Percentiles rank a stretch among this genome's conserved stretches.
Conservation (phyloP, 37 sponge, comb jelly and placozoan species). For the Ianthella basta region DNA sequence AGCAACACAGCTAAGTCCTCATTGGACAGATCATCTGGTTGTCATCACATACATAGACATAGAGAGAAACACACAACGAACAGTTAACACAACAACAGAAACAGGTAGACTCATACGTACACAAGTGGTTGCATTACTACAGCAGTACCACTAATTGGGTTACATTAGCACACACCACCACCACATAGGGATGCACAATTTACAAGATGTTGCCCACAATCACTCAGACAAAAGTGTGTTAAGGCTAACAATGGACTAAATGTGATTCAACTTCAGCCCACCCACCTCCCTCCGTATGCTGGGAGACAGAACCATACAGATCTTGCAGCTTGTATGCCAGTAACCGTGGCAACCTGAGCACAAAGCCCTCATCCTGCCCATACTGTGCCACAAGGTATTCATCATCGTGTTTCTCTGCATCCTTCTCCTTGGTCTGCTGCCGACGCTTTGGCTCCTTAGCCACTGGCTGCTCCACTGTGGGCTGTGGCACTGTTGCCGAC, state of each 20-base stretch:
- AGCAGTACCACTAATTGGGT: too few relatives aligned
- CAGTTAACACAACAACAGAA: neutral
- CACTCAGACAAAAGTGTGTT: too few relatives aligned
- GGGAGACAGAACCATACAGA: conserved; percentile 63
- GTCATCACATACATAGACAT: neutral
- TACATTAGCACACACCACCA: too few relatives aligned
- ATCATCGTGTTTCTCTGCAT: neutral
- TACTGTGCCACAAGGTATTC: neutral
- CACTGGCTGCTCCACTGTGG: neutral
- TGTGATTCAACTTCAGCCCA: too few relatives aligned
- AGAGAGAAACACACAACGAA: neutral
- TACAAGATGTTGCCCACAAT: too few relatives aligned
- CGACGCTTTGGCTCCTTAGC: neutral
- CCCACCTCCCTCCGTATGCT: conserved; percentile 19
- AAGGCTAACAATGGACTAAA: too few relatives aligned
- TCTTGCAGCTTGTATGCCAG: conserved; percentile 62
- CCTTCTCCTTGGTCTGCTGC: neutral
- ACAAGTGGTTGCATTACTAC: too few relatives aligned
- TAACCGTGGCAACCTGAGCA: conserved; percentile 48
- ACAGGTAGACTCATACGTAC: neutral
- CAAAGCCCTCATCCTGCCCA: conserved; percentile 37
- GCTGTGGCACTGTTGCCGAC: neutral
- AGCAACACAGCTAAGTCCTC: conserved; percentile 68
- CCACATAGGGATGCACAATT: too few relatives aligned
- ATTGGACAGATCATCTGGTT: conserved; percentile 46